phyloP scores from a whole-genome alignment of 2,888 invertebrate genomes.

The Euclidia mi region DNA sequence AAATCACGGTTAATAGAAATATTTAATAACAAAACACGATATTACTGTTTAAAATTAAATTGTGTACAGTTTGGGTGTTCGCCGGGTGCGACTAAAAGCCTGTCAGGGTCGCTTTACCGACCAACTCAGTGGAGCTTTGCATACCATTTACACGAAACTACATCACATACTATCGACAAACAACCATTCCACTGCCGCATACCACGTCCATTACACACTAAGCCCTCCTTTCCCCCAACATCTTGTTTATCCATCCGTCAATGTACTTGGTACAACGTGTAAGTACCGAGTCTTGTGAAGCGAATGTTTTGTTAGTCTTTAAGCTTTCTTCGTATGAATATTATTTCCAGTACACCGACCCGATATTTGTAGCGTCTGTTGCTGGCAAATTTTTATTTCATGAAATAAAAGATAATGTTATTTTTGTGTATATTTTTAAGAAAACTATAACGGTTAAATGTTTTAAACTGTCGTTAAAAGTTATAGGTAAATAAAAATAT shows the following conservation, averaged over 20 bases:
- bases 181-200: constrained; percentile 22
- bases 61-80: constrained; percentile 28
- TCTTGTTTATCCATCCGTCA: constrained; percentile 16
- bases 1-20: constrained; percentile 40
- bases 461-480: no score
- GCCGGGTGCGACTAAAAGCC: constrained; percentile 65
- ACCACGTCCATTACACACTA: constrained; percentile 35
- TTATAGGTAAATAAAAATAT: no score
- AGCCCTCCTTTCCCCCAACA: constrained; percentile 3
- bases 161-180: constrained; percentile 37
- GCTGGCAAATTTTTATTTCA: constrained; percentile 41
- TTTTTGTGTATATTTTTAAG: constrained; percentile 7
- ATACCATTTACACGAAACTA: constrained; percentile 49
- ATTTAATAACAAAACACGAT: constrained; percentile 38
- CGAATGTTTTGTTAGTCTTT: constrained; percentile 43
- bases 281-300: constrained; percentile 14
- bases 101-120: constrained; percentile 61
- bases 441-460: no score
- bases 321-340: constrained; percentile 65
- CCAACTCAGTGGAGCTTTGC: constrained; percentile 44
- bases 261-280: constrained; percentile 31
- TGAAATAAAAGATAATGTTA: constrained; percentile 6
- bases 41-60: constrained; percentile 47
- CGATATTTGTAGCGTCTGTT: constrained; percentile 61
- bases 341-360: constrained; percentile 62